Evolutionary conservation across 2,888 invertebrate genomes (phyloP).

Genomic region (Caenorhabditis imperialis): DNA sequence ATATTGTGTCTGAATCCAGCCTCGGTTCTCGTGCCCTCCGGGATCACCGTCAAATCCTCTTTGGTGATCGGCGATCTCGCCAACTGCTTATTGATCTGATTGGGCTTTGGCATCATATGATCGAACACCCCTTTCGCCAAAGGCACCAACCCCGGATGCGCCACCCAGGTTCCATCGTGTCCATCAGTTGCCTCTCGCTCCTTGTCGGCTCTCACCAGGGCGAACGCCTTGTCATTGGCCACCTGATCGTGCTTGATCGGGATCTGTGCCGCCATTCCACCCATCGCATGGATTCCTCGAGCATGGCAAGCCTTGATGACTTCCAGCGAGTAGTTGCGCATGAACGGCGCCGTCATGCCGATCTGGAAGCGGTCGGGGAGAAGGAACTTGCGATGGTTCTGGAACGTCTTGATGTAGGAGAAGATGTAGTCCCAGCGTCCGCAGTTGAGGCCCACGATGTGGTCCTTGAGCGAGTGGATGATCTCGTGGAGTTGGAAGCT

Average conservation of each 20-base stretch:
- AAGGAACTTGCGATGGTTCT: slow-evolving; percentile 82
- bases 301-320: slow-evolving; percentile 79
- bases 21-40: slow-evolving; percentile 83
- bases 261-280: slow-evolving; percentile 82
- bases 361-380: slow-evolving; percentile 83
- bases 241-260: slow-evolving; percentile 79
- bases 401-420: slow-evolving; percentile 76
- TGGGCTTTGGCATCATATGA: slow-evolving; percentile 61
- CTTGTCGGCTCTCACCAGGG: slow-evolving; percentile 77
- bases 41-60: slow-evolving; percentile 79
- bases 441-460: slow-evolving; percentile 85
- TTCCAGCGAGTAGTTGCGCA: slow-evolving; percentile 83
- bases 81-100: slow-evolving; percentile 73
- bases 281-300: slow-evolving; percentile 80
- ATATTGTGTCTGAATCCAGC: slow-evolving; percentile 83
- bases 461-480: slow-evolving; percentile 83
- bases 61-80: slow-evolving; percentile 57
- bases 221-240: slow-evolving; percentile 70
- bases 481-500: slow-evolving; percentile 83
- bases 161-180: slow-evolving; percentile 85
- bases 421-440: slow-evolving; percentile 84
- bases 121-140: slow-evolving; percentile 75
- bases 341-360: slow-evolving; percentile 83
- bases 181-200: slow-evolving; percentile 79
- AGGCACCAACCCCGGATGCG: slow-evolving; percentile 83